Base-by-base conservation (phyloP, 1,140 invertebrate genomes). In the Rhyacophila brunnea region DNA sequence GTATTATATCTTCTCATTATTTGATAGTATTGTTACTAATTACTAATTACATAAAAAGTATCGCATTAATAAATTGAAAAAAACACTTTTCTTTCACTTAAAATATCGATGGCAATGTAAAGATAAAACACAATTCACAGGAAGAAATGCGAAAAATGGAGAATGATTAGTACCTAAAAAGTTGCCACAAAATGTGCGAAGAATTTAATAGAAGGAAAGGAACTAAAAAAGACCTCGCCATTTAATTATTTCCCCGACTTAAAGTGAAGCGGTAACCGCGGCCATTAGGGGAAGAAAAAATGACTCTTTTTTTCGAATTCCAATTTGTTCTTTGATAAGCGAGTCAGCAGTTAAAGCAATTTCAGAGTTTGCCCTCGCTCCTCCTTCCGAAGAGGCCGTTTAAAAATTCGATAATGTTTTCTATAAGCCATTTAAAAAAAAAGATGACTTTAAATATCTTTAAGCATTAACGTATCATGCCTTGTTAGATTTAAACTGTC, bases 261-360 rank as follows among this genome's bases (percentile, higher is more conserved):
- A 45, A 50, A 60, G 52, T 62, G 48, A 51, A 62, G 51, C 49
- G 43, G 60, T 54, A 58, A 62, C 54, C 55, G 43, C 49, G 44
- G 48, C 60, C 53, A 57, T 62, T 62, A 62, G 44, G 15, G 19
- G 45, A 34, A 19, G 42, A 58, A 62, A 58, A 62, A 58, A 48
- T 38, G 34, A 46, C 44, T 38, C 17, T 62, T 58, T 58, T 62
- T 48, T 58, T 53, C 49, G 28, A 51, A 58, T 62, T 62, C 53
- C 60, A 62, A 62, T 62, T 62, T 62, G 60, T 51, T 62, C 49
- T 62, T 62, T 62, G 60, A 58, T 48, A 62, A 62, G 60, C 60
- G 45, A 62, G 48, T 62, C 54, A 62, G 55, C 60, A 58, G 54
- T 62, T 58, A 62, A 54, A 62, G 60, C 55, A 56, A 62, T 58